These are phyloP conservation scores for Todus mexicanus DNA, from an alignment of 2,797 vertebrate species.

Conservation along the genomic window DNA sequence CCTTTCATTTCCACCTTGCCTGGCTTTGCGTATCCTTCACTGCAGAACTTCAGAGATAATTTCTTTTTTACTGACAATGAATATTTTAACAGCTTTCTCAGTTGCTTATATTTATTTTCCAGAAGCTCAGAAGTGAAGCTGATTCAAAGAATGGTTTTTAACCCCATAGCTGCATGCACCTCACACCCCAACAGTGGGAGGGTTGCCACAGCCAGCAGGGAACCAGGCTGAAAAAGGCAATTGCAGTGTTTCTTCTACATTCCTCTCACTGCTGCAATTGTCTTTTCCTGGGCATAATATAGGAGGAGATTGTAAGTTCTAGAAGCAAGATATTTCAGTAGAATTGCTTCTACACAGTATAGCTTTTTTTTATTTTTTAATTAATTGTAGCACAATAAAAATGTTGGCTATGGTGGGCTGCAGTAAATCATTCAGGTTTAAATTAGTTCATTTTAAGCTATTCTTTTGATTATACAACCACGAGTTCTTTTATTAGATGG, in stretches of 20 bases:
- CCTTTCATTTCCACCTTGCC: neutral
- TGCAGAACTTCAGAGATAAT: neutral
- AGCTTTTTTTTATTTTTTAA: neutral
- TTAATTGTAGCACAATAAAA: neutral
- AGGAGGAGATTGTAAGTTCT: neutral
- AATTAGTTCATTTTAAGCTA: constrained; percentile 3
- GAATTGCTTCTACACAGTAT: neutral
- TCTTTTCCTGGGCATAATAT: neutral
- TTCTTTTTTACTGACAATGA: neutral
- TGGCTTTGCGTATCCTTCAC: neutral
- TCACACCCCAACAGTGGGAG: neutral
- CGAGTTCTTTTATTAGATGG: constrained; percentile 34
- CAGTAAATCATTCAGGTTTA: constrained; percentile 25
- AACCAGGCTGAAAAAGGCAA: neutral
- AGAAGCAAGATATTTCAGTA: neutral
- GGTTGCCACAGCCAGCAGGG: neutral
- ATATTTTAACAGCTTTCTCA: neutral
- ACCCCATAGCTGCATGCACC: neutral
- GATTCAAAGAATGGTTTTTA: neutral
- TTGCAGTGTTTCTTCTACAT: neutral
- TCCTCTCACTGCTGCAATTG: neutral
- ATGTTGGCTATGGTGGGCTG: neutral
- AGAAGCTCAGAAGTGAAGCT: neutral
- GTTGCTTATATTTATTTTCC: neutral
- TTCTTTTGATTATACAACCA: neutral